phyloP scores from a whole-genome alignment of 2,888 invertebrate genomes.

The Pelosia muscerda region DNA sequence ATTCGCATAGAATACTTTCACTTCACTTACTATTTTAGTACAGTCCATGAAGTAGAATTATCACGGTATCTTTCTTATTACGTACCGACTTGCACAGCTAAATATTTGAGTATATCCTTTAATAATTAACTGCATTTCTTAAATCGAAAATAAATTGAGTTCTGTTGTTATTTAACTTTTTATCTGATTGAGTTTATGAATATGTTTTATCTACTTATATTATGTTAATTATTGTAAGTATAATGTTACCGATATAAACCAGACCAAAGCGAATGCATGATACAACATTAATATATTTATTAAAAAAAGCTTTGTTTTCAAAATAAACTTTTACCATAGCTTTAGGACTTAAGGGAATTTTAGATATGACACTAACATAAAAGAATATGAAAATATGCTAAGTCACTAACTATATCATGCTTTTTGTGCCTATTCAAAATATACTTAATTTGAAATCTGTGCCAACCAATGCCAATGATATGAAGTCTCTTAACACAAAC shows the following conservation, averaged over 20 bases:
- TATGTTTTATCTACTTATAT: neutral
- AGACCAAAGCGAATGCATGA: neutral
- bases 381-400: neutral
- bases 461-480: no score
- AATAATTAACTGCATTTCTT: no score
- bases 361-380: neutral
- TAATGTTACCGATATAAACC: neutral
- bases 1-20: slow-evolving; percentile 41
- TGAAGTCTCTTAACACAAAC: no score
- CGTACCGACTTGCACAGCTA: neutral
- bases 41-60: slow-evolving; percentile 7
- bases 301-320: neutral
- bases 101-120: no score
- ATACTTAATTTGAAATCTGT: no score
- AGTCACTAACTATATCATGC: no score
- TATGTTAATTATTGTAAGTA: neutral
- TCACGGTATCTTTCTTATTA: neutral
- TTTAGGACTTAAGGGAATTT: neutral
- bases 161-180: neutral
- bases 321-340: neutral
- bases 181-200: neutral
- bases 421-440: no score
- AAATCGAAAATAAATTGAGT: neutral
- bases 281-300: neutral
- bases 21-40: slow-evolving; percentile 40